Evolutionary conservation across 2,797 vertebrate species (phyloP), one percentile per base, ranked within the genome.

Genomic region (Rhinatrema bivittatum): DNA sequence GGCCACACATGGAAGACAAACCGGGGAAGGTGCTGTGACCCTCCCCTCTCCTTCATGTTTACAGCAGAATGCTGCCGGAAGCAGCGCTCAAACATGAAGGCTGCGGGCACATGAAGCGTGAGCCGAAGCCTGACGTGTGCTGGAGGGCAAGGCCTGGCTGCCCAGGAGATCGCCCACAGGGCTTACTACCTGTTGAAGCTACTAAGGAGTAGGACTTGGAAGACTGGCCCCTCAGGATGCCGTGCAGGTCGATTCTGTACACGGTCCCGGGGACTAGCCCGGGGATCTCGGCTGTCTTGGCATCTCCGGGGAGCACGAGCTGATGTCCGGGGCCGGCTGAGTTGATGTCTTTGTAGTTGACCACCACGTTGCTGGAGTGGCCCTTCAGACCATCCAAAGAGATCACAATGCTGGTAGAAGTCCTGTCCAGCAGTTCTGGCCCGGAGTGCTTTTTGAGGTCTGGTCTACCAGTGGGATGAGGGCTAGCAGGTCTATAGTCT

Each of bases 161-260:
- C n/a, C n/a, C n/a, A n/a, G n/a, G n/a, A n/a, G n/a, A n/a, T n/a
- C n/a, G n/a, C n/a, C n/a, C n/a, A n/a, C n/a, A n/a, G n/a, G n/a
- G n/a, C n/a, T n/a, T n/a, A n/a, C n/a, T 79, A 79, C 76, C 74
- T 79, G 74, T 76, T 52, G 69, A 60, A 29, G 64, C 61, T 59
- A 76, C 41, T 57, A 79, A 62, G 46, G 70, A 69, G 59, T 72
- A 74, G 31, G 76, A 77, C 45, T 72, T 74, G 50, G 74, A 75
- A 17, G 68, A 66, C 37, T 39, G 67, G 40, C 68, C 74, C 29
- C 61, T 57, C 50, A 61, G 46, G 31, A 79, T 57, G 29, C 74
- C 74, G 39, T 77, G 70, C 25, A 76, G 64, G 46, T 74, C 70
- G 60, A 79, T 39, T 44, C 65, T 61, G 62, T 79, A 79, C 61